A percentile compares a stretch with the other conserved stretches of the same genome.
Conservation (phyloP, 2,797 vertebrate species). For the Scleropages formosus region DNA sequence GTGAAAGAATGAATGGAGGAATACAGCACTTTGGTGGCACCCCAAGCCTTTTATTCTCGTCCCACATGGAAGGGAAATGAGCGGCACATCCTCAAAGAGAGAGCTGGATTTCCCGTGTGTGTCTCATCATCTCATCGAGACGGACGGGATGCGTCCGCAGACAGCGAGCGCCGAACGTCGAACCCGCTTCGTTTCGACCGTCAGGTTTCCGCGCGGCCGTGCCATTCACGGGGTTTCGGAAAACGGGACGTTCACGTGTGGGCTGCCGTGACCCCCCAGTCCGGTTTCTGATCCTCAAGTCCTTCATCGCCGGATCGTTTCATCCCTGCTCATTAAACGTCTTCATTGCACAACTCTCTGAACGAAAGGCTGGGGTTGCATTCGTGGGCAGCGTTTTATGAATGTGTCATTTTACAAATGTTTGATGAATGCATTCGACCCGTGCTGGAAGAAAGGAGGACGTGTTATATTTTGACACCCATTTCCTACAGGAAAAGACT, state of each 20-base stretch:
- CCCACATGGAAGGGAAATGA: too few relatives aligned
- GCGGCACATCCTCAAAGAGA: constrained; percentile 14
- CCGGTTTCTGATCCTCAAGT: not conserved
- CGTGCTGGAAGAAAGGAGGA: not conserved
- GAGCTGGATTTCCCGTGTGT: constrained; percentile 23
- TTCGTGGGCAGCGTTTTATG: constrained; percentile 6
- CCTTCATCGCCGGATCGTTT: not conserved
- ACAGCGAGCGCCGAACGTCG: not conserved
- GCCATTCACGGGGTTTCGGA: constrained; percentile 15
- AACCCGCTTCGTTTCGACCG: constrained; percentile 16
- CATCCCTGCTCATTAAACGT: not conserved
- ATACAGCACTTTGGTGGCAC: constrained; percentile 19
- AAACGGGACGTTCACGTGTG: too few relatives aligned
- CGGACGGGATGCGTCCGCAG: not conserved
- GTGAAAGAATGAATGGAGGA: constrained; percentile 63
- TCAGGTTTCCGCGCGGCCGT: constrained; percentile 38
- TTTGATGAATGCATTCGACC: constrained; percentile 10
- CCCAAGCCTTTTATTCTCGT: too few relatives aligned
- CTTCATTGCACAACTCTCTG: not conserved
- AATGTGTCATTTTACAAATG: not conserved
- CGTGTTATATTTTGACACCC: not conserved
- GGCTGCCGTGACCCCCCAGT: not conserved
- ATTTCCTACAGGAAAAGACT: not conserved
- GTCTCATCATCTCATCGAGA: not conserved
- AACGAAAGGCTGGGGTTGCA: constrained; percentile 1